Base-by-base conservation (phyloP, 2,888 invertebrate genomes). In the Drosophila prostipennis region DNA sequence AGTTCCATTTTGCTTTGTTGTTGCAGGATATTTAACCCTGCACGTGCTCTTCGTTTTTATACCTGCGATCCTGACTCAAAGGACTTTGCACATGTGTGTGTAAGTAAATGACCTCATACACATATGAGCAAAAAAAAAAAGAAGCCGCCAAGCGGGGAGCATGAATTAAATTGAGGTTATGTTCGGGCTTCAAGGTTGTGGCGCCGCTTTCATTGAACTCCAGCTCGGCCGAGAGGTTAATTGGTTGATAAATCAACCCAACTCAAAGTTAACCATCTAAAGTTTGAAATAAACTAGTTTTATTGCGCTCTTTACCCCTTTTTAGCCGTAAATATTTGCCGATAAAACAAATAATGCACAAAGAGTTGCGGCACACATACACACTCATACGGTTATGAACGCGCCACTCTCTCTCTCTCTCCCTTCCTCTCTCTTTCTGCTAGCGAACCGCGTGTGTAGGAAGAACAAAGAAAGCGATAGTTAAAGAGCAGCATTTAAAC, bases 101-200 rank as follows among this genome's bases (percentile, higher is more conserved):
- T 60, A 74, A 86, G 83, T 86, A 88, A 84, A 83, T 84, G 84
- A 84, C 84, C 88, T 84, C 84, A 84, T 88, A 61, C 84, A 84
- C 86, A 61, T 48, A 59, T 34, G 57, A 45, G 19, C 34, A 40
- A 48, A 46, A 16, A 26, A 43, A 32, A 53, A 61, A 48, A 37
- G 55, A 63, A 45, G 54, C 49, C 48, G 42, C 52, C 45, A 51
- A 52, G 36, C 39, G 52, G 56, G 39, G 45, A 48, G 40, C 54
- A 63, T 55, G 42, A 64, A 64, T 49, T 48, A 58, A 71, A 74
- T 81, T 83, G 81, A 83, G 87, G 87, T 83, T 83, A 87, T 81
- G 87, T 82, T 80, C 67, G 59, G 40, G 10, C 75, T 64, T 80
- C 84, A 82, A 82, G 87, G 82, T 83, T 85, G 87, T 71, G 67